These are phyloP conservation scores for Anoura caudifer DNA, from an alignment of 2,113 vertebrate genomes.

Conservation along the genomic window DNA sequence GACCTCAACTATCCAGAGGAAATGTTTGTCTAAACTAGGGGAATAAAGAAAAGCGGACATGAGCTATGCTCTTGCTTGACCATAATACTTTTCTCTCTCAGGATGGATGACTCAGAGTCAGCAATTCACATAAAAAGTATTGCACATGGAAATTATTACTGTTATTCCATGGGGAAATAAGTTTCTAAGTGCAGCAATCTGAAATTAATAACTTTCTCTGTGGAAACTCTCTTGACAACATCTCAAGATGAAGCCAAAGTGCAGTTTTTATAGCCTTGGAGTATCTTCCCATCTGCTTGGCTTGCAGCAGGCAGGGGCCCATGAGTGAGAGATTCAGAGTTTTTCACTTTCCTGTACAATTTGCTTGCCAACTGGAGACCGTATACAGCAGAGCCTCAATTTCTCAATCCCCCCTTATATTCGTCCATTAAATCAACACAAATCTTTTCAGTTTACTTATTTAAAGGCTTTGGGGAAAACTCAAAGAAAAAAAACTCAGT, in stretches of 20 bases:
- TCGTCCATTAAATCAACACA: slow-evolving; percentile 2
- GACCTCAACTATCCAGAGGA: neutral
- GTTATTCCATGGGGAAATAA: slow-evolving; percentile 65
- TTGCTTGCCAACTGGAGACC: slow-evolving; percentile 8
- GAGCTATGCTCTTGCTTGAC: slow-evolving; percentile 10
- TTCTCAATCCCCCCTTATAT: slow-evolving; percentile 25
- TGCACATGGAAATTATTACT: slow-evolving; percentile 66
- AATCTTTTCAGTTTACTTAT: slow-evolving; percentile 23
- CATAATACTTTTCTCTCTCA: slow-evolving; percentile 38
- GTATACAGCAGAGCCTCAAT: neutral
- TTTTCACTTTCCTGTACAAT: neutral
- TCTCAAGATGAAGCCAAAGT: slow-evolving; percentile 48
- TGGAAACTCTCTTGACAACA: slow-evolving; percentile 69
- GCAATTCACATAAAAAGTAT: slow-evolving; percentile 58
- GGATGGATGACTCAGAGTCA: slow-evolving; percentile 60
- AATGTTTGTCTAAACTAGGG: neutral
- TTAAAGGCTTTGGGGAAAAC: neutral
- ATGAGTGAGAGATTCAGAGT: slow-evolving; percentile 34
- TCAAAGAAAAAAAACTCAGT: neutral
- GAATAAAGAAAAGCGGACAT: neutral
- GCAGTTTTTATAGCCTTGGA: slow-evolving; percentile 35
- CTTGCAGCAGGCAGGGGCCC: neutral
- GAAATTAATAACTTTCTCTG: slow-evolving; percentile 70
- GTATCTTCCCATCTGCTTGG: slow-evolving; percentile 47
- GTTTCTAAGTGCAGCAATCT: slow-evolving; percentile 60